Evolutionary conservation across 1,140 invertebrate species (phyloP).

Genomic region (Nasonia giraulti): DNA sequence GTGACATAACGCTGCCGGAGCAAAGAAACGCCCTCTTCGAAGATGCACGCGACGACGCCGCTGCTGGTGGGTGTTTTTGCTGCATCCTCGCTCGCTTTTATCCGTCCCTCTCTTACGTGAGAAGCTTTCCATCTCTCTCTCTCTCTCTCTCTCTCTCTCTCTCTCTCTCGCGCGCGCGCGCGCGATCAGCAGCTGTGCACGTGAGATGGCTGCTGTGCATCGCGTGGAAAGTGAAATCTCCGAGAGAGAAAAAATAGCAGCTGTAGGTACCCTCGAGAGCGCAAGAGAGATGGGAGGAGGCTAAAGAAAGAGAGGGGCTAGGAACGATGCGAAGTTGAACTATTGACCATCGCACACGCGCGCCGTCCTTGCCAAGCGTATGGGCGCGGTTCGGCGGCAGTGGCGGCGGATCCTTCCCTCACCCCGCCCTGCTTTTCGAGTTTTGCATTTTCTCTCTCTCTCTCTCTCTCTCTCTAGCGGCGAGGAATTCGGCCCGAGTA

Average conservation of each 20-base stretch:
- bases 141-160: no score
- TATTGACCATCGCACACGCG: constrained; percentile 61
- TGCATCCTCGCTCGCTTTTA: neutral
- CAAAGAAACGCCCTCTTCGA: neutral
- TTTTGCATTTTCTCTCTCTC: neutral
- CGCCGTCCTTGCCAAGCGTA: constrained; percentile 59
- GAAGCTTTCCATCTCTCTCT: no score
- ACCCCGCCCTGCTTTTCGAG: constrained; percentile 53
- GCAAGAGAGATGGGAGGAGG: constrained; percentile 23
- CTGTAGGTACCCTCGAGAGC: neutral
- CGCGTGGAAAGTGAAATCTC: neutral
- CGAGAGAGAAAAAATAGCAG: neutral
- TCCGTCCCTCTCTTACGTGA: no score
- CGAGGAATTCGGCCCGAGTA: no score
- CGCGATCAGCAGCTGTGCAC: no score
- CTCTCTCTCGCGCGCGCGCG: no score
- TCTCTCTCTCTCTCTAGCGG: neutral
- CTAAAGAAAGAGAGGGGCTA: constrained; percentile 1
- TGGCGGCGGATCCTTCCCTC: constrained; percentile 52
- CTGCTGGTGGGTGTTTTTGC: neutral
- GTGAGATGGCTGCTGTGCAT: no score
- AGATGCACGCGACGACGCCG: neutral
- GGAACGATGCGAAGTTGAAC: constrained; percentile 52
- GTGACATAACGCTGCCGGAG: neutral
- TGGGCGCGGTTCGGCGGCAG: constrained; percentile 63